These are phyloP conservation scores for Lacerta agilis DNA, from an alignment of 2,797 vertebrate genomes.

Conservation along the genomic window DNA sequence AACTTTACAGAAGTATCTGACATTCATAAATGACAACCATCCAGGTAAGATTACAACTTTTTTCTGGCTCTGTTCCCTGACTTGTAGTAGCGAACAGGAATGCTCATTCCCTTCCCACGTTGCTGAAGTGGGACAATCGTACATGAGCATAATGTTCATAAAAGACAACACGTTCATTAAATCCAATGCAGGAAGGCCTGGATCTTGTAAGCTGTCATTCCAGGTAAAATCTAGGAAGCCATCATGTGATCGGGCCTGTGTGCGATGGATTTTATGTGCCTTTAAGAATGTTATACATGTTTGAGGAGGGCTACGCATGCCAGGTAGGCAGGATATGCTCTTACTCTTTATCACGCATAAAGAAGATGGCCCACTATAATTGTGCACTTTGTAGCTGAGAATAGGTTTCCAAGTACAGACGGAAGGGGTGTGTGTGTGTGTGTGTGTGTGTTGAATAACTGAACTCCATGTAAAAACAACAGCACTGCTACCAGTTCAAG, in stretches of 20 bases:
- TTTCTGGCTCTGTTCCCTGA: neutral
- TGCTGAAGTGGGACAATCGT: neutral
- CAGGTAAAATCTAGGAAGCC: neutral
- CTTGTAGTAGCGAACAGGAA: neutral
- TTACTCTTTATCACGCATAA: neutral
- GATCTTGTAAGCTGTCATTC: neutral
- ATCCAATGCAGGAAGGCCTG: neutral
- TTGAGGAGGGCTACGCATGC: neutral
- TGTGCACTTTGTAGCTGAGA: neutral
- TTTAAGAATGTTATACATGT: neutral
- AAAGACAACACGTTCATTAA: neutral
- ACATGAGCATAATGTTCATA: neutral
- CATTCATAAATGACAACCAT: neutral
- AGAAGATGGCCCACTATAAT: neutral
- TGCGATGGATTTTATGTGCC: neutral
- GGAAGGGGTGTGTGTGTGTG: neutral
- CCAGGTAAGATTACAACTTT: neutral
- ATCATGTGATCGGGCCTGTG: neutral
- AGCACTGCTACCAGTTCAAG: neutral
- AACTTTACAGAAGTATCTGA: neutral
- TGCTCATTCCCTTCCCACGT: neutral
- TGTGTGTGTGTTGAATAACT: neutral
- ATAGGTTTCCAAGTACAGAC: neutral
- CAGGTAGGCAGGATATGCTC: neutral
- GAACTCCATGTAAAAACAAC: neutral